Base-by-base conservation (phyloP, 2,113 vertebrate genomes). In the Sander lucioperca region DNA sequence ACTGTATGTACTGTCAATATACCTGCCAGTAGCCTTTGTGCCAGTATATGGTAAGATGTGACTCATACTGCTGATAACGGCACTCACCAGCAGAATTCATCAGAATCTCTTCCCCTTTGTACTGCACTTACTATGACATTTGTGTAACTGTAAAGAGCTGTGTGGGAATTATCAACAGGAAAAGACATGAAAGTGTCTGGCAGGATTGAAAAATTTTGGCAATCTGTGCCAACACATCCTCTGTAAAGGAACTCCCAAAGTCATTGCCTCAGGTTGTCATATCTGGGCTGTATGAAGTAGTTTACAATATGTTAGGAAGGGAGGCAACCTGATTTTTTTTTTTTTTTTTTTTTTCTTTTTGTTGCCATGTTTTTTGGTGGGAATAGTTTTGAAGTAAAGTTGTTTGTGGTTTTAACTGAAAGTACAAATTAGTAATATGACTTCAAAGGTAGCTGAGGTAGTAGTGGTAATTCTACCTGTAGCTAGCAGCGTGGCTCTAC, bases 81-180 rank as follows among this genome's bases (percentile, higher is more conserved):
- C 2, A 3, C 23, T 76, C 77, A 66, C 78, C 61, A 82, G 76
- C 79, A 85, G 59, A 21, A 68, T 69, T 74, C 23, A n/a, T 25
- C 36, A 75, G 77, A 27, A 33, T 48, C 78, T 69, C 56, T 48
- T 70, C 68, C 56, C 50, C 74, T 69, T 47, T 23, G 33, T 18
- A 2, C 27, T 67, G 25, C 74, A 61, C 19, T 77, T 12, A 64
- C 19, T n/a, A 27, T 57, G 63, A 45, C 47, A 27, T 88, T 82
- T 80, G 76, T 33, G 14, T 74, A 73, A 88, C 70, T 50, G 12
- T 67, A 56, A 82, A 76, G 53, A 76, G 65, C 58, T 45, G 36
- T 16, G 62, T 2, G 72, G 79, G 88, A 86, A 76, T 19, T 25
- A 30, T 85, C 77, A 74, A 85, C 71, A 87, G 84, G 87, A 90